Evolutionary conservation across 37 sponge, comb jelly and placozoan species (phyloP).

Genomic region (Theonella swinhoei): DNA sequence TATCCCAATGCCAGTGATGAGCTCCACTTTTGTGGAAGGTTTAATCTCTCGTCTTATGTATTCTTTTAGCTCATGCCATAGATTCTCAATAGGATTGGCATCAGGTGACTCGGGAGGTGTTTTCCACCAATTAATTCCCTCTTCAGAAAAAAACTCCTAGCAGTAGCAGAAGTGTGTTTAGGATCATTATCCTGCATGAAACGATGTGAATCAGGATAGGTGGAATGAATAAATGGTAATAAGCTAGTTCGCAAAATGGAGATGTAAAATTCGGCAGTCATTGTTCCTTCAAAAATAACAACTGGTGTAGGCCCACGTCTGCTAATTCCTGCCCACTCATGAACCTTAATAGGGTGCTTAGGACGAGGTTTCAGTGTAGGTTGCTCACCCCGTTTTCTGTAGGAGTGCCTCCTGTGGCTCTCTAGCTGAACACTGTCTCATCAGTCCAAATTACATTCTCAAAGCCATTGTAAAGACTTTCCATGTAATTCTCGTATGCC

Average conservation of each 20-base stretch:
- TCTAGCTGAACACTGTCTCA: background rate
- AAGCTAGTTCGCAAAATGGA: background rate
- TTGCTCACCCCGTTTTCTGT: background rate
- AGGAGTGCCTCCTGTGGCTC: background rate
- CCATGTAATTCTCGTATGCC: background rate
- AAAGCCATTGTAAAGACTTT: background rate
- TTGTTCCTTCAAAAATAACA: conserved; percentile 26
- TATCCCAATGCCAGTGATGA: background rate
- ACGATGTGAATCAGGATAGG: conserved; percentile 7
- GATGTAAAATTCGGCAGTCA: conserved; percentile 8
- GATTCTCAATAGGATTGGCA: conserved; percentile 38
- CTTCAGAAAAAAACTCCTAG: background rate
- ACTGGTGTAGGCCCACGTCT: conserved; percentile 9
- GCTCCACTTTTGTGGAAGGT: conserved; percentile 9
- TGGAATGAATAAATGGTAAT: conserved; percentile 10
- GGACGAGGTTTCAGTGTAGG: background rate
- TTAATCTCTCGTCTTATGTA: conserved; percentile 28
- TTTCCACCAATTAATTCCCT: conserved; percentile 29
- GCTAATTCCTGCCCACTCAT: conserved; percentile 31
- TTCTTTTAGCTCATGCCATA: conserved; percentile 49
- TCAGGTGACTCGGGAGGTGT: conserved; percentile 45
- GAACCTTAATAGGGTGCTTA: conserved; percentile 19
- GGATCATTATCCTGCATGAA: conserved; percentile 39
- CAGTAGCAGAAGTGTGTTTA: conserved; percentile 8
- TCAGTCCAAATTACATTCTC: background rate